These are phyloP conservation scores for Troilus luridus DNA, from an alignment of 2,888 invertebrate genomes.

Conservation along the genomic window DNA sequence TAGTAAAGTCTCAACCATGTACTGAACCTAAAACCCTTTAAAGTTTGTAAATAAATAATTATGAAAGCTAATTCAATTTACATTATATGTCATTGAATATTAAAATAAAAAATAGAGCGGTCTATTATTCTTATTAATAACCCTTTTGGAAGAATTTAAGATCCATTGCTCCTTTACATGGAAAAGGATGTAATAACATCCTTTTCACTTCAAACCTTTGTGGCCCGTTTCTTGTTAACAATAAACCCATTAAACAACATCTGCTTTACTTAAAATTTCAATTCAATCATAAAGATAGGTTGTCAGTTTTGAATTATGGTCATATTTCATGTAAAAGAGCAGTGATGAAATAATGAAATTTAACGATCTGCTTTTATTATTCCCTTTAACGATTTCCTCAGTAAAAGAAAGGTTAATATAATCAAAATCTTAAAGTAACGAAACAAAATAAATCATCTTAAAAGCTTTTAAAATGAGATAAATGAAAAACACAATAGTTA, in stretches of 20 bases:
- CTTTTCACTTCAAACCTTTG: neutral
- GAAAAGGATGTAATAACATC: neutral
- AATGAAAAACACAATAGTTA: too few species aligned
- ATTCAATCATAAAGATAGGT: neutral
- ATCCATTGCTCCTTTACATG: constrained; percentile 10
- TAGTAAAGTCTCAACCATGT: too few species aligned
- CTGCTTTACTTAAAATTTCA: neutral
- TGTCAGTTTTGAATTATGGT: neutral
- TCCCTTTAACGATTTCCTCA: neutral
- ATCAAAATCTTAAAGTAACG: neutral
- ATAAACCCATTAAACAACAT: neutral
- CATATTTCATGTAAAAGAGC: neutral
- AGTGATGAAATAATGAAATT: neutral
- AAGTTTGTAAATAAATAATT: too few species aligned
- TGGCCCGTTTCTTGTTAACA: neutral
- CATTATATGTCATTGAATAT: too few species aligned
- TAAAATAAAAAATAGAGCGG: neutral
- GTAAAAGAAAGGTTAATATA: neutral
- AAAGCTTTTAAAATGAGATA: neutral
- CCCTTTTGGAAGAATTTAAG: neutral
- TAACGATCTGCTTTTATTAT: neutral
- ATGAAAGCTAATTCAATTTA: too few species aligned
- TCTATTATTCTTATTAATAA: constrained; percentile 29
- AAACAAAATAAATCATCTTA: neutral
- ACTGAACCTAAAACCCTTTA: too few species aligned